phyloP scores from a whole-genome alignment of 2,113 vertebrate genomes.

The Myrmecophaga tridactyla region DNA sequence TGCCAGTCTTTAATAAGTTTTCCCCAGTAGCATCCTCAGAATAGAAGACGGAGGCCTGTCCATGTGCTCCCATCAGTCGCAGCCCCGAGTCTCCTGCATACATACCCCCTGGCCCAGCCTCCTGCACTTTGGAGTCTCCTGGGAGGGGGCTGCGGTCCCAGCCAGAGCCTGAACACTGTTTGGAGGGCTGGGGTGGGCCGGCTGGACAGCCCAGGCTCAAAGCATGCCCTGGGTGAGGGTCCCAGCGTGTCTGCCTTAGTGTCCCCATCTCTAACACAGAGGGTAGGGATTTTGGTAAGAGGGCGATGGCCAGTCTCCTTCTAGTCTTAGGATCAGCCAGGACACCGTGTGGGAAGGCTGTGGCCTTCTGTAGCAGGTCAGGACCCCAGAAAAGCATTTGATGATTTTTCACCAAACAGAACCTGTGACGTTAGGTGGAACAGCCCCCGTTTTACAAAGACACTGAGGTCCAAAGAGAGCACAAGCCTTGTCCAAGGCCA shows the following conservation, averaged over 20 bases:
- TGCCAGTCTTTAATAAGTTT: background rate
- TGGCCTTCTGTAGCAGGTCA: background rate
- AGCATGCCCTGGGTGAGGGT: background rate
- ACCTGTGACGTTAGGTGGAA: background rate
- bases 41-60: background rate
- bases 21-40: background rate
- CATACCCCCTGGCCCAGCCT: background rate
- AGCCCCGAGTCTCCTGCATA: background rate
- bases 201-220: background rate
- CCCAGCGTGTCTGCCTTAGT: background rate
- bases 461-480: background rate
- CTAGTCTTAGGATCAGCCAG: background rate
- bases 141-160: background rate
- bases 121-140: background rate
- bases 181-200: accelerated
- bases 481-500: background rate
- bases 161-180: background rate
- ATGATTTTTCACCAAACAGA: background rate
- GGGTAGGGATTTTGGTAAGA: background rate
- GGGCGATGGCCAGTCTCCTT: background rate
- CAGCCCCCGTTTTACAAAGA: background rate
- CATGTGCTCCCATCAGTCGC: background rate
- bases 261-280: background rate
- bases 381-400: background rate
- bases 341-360: accelerated